Evolutionary conservation across 2,888 invertebrate species (phyloP).

Genomic region (Agrilus cyanescens): DNA sequence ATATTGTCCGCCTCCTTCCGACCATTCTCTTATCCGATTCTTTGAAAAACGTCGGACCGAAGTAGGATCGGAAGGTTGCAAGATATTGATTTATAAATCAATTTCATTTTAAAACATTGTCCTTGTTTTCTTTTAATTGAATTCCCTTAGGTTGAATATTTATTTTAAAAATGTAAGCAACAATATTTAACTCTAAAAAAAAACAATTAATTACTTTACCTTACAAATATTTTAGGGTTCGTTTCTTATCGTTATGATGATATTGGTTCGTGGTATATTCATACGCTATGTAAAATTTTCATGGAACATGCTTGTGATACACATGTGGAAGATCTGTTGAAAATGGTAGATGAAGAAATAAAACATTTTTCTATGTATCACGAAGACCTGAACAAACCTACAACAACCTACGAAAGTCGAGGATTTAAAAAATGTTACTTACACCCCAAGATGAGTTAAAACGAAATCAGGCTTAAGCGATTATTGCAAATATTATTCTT

Average conservation of each 20-base stretch:
- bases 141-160: too few species aligned
- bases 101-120: too few species aligned
- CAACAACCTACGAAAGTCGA: slow-evolving; percentile 48
- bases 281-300: slow-evolving; percentile 52
- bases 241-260: slow-evolving; percentile 46
- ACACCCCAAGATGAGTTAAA: slow-evolving; percentile 5
- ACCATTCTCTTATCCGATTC: too few species aligned
- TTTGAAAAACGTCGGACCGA: too few species aligned
- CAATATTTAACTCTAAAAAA: too few species aligned
- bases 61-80: too few species aligned
- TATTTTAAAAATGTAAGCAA: too few species aligned
- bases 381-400: slow-evolving; percentile 38
- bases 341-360: slow-evolving; percentile 45
- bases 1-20: too few species aligned
- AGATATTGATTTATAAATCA: too few species aligned
- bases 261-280: slow-evolving; percentile 60
- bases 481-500: too few species aligned
- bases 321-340: slow-evolving; percentile 53
- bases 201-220: background rate
- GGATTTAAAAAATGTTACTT: slow-evolving; percentile 50
- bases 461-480: too few species aligned
- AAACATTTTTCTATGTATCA: slow-evolving; percentile 23
- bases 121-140: too few species aligned
- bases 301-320: slow-evolving; percentile 49
- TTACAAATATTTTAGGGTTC: slow-evolving; percentile 32